A percentile compares a stretch with the other conserved stretches of the same genome.
These are phyloP conservation scores for Priocnemis perturbator DNA, from an alignment of 2,888 invertebrate genomes.

Conservation along the genomic window DNA sequence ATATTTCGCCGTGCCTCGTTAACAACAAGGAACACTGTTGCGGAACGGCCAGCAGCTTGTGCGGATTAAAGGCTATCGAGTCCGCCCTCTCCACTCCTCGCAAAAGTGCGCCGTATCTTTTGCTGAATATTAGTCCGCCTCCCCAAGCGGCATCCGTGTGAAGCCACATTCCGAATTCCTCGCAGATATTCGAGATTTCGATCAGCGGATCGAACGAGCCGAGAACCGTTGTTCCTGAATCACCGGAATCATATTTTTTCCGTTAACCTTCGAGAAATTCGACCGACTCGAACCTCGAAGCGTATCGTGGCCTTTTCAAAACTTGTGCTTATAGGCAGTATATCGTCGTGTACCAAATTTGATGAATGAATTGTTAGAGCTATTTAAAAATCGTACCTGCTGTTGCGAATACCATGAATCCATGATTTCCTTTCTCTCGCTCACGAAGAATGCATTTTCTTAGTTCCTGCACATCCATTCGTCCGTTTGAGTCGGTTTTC, in stretches of 20 bases:
- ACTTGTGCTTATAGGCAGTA: too few relatives aligned
- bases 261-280: neutral
- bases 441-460: slow-evolving; percentile 49
- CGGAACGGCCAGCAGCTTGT: slow-evolving; percentile 80
- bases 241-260: neutral
- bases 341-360: too few relatives aligned
- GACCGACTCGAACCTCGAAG: too few relatives aligned
- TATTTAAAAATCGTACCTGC: slow-evolving; percentile 34
- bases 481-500: slow-evolving; percentile 72
- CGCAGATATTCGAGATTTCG: slow-evolving; percentile 77
- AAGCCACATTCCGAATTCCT: slow-evolving; percentile 77
- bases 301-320: too few relatives aligned
- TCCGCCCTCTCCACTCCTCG: slow-evolving; percentile 78
- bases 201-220: slow-evolving; percentile 79
- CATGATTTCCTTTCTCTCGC: slow-evolving; percentile 32
- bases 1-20: slow-evolving; percentile 72
- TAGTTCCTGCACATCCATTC: slow-evolving; percentile 71
- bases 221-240: slow-evolving; percentile 78
- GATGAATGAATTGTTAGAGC: neutral
- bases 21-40: slow-evolving; percentile 78
- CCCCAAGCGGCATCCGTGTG: slow-evolving; percentile 81
- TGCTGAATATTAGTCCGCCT: slow-evolving; percentile 78
- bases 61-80: slow-evolving; percentile 80
- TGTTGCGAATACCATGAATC: slow-evolving; percentile 42
- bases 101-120: slow-evolving; percentile 76